Conservation (phyloP, 2,113 vertebrate genomes). For the Chrysochloris asiatica region DNA sequence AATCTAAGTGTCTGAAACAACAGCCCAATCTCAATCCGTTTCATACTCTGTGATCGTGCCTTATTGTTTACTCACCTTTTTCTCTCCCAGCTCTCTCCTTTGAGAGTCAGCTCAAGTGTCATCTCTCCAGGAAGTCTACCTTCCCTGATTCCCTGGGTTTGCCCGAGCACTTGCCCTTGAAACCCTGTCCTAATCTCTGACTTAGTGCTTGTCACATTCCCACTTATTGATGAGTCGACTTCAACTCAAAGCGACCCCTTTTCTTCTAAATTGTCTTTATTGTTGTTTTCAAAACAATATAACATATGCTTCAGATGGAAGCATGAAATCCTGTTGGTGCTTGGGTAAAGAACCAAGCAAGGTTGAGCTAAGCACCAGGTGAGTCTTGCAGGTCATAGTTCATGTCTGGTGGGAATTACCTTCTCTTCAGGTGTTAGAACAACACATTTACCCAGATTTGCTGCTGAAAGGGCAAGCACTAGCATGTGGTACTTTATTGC, state of each 20-base stretch:
- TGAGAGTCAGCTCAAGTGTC: background rate
- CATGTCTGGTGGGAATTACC: background rate
- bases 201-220: background rate
- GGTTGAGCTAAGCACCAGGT: background rate
- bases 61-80: background rate
- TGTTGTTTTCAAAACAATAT: background rate
- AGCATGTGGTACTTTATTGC: rapidly evolving
- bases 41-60: background rate
- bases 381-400: background rate
- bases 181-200: background rate
- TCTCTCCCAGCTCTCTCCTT: background rate
- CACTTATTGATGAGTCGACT: background rate
- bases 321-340: background rate
- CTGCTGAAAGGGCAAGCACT: background rate
- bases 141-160: background rate
- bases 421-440: background rate
- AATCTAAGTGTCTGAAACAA: background rate
- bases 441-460: background rate
- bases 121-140: background rate
- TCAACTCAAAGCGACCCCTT: background rate
- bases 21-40: background rate
- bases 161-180: background rate
- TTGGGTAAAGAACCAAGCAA: background rate
- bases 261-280: slow-evolving; percentile 5
- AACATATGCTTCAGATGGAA: background rate